Conservation (phyloP, 2,888 invertebrate species). For the Athetis lepigone region DNA sequence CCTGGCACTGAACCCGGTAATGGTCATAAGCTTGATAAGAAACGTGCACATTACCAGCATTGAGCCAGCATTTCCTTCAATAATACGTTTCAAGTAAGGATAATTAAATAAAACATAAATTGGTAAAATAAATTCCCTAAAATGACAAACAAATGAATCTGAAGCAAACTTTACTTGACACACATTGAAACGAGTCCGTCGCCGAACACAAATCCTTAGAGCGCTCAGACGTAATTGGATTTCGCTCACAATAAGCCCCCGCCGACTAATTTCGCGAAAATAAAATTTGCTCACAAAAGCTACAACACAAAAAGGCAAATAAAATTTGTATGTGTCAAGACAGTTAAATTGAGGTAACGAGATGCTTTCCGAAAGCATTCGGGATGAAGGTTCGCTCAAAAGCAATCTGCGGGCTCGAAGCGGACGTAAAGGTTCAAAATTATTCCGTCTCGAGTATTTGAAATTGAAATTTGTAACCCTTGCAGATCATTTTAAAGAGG, state of each 20-base stretch:
- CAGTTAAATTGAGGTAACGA: constrained; percentile 87
- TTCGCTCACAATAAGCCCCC: constrained; percentile 77
- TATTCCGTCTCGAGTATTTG: constrained; percentile 47
- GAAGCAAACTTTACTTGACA: constrained; percentile 63
- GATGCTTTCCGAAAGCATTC: constrained; percentile 79
- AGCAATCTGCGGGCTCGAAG: constrained; percentile 80
- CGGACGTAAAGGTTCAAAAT: constrained; percentile 65
- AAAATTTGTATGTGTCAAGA: constrained; percentile 87
- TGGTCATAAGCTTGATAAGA: too few relatives aligned
- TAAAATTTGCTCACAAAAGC: constrained; percentile 84
- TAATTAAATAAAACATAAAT: constrained; percentile 3
- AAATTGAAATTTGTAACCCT: constrained; percentile 39
- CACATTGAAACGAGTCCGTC: constrained; percentile 68
- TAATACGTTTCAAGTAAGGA: too few relatives aligned
- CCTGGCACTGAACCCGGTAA: too few relatives aligned
- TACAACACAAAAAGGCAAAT: constrained; percentile 80
- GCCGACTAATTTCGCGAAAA: constrained; percentile 78
- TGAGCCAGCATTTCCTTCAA: too few relatives aligned
- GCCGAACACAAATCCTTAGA: constrained; percentile 69
- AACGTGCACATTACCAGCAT: too few relatives aligned
- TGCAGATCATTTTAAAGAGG: constrained; percentile 18
- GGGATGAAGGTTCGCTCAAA: constrained; percentile 77
- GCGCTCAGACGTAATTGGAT: constrained; percentile 78
- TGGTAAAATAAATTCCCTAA: neutral
- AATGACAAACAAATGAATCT: constrained; percentile 40